These are phyloP conservation scores for Meloidogyne hapla DNA, from an alignment of 1,140 invertebrate genomes.

Conservation along the genomic window DNA sequence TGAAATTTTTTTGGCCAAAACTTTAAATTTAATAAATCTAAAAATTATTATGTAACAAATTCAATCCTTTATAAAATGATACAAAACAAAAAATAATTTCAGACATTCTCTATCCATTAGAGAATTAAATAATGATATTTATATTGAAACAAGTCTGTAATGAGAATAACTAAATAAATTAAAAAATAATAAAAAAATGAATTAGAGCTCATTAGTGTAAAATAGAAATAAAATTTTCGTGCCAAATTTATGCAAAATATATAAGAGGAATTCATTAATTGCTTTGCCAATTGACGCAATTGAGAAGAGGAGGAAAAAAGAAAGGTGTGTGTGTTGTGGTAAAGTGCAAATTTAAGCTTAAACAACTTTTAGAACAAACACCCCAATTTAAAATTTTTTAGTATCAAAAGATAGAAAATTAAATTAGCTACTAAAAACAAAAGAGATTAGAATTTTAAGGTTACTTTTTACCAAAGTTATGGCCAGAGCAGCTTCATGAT, in stretches of 20 bases:
- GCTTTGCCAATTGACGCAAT: neutral
- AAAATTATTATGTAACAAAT: too few species aligned
- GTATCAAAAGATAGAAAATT: neutral
- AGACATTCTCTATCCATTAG: too few species aligned
- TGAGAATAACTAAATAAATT: neutral
- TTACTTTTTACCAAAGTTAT: neutral
- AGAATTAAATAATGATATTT: too few species aligned
- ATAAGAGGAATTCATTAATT: neutral
- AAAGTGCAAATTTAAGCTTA: too few species aligned
- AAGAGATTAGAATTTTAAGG: neutral
- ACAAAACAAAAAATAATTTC: too few species aligned
- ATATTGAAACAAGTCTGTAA: too few species aligned
- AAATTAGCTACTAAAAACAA: neutral
- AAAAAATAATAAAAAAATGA: neutral
- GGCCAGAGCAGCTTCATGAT: neutral
- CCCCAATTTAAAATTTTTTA: too few species aligned
- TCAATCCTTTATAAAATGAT: neutral
- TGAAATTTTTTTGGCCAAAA: neutral
- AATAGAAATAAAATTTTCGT: neutral
- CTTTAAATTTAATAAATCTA: neutral
- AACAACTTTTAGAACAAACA: too few species aligned
- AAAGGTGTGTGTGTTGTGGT: too few species aligned
- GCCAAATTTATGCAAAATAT: conserved; percentile 2
- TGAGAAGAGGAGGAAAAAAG: neutral
- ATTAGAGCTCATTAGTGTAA: neutral